Percentiles rank a stretch among this genome's conserved stretches.
Evolutionary conservation across 2,113 vertebrate species (phyloP).

Genomic region (Xiphophorus couchianus): DNA sequence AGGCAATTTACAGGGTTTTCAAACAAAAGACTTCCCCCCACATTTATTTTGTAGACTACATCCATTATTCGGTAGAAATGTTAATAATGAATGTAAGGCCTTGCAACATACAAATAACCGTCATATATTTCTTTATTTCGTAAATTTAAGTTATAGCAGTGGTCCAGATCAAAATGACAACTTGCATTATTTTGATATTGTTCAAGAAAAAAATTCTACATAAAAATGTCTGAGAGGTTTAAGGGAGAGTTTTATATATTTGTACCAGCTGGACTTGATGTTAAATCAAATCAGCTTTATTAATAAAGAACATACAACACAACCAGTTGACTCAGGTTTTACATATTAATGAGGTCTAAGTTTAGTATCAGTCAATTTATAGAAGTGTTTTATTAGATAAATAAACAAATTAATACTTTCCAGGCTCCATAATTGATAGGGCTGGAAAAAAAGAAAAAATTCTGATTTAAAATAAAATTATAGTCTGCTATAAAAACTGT

Average conservation of each 20-base stretch:
- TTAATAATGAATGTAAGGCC: not conserved
- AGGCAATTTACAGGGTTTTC: not conserved
- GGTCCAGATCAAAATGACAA: not conserved
- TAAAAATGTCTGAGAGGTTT: not conserved
- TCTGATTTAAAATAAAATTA: no score
- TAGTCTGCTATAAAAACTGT: no score
- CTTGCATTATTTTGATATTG: not conserved
- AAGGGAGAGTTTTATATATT: not conserved
- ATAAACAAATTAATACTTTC: not conserved
- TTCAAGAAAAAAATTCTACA: not conserved
- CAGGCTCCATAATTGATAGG: not conserved
- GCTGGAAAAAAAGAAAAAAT: no score
- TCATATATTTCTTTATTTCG: not conserved
- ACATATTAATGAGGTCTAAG: not conserved
- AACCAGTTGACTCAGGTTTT: no score
- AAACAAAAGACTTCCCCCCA: not conserved
- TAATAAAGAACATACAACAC: no score
- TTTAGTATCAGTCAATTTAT: not conserved
- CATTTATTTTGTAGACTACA: not conserved
- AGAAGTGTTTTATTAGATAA: not conserved
- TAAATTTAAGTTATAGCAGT: not conserved
- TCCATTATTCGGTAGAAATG: not conserved
- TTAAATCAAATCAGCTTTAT: no score
- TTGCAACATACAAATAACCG: not conserved
- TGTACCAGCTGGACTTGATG: no score